A percentile compares a stretch with the other conserved stretches of the same genome.
Evolutionary conservation across 2,113 vertebrate genomes (phyloP).

Genomic region (Microtus pennsylvanicus): DNA sequence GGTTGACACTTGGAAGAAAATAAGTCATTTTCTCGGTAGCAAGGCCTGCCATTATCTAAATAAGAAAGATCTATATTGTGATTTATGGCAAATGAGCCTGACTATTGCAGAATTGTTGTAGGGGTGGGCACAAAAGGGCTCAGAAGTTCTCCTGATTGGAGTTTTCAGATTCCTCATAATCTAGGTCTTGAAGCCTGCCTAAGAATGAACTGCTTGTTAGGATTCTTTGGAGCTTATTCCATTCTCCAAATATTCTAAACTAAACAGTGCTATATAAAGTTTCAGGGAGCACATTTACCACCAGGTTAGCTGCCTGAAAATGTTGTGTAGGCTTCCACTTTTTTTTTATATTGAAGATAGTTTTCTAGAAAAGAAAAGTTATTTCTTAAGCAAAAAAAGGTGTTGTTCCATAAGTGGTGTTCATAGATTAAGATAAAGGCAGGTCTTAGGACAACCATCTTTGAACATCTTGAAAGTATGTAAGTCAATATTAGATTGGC

Average conservation of each 20-base stretch:
- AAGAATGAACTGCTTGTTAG: not conserved
- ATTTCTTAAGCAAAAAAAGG: not conserved
- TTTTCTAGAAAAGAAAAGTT: not conserved
- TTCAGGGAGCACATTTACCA: not conserved
- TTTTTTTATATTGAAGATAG: conserved; percentile 17
- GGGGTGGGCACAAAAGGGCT: not conserved
- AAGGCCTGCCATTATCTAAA: not conserved
- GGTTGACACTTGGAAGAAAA: conserved; percentile 1
- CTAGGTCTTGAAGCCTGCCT: not conserved
- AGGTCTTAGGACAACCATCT: not conserved
- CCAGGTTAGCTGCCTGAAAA: not conserved
- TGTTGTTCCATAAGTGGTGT: not conserved
- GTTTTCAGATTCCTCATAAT: conserved; percentile 24
- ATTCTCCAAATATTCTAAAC: not conserved
- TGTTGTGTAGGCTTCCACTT: conserved; percentile 4
- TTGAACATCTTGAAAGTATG: conserved; percentile 33
- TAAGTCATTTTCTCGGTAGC: not conserved
- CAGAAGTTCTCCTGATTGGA: not conserved
- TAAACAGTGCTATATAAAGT: not conserved
- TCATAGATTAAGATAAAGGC: conserved; percentile 20
- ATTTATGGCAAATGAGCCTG: not conserved
- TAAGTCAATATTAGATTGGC: conserved; percentile 5
- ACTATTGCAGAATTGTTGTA: not conserved
- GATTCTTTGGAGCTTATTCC: not conserved
- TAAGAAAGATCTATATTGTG: not conserved